Evolutionary conservation across 2,113 vertebrate species (phyloP).

Genomic region (Ranitomeya variabilis): DNA sequence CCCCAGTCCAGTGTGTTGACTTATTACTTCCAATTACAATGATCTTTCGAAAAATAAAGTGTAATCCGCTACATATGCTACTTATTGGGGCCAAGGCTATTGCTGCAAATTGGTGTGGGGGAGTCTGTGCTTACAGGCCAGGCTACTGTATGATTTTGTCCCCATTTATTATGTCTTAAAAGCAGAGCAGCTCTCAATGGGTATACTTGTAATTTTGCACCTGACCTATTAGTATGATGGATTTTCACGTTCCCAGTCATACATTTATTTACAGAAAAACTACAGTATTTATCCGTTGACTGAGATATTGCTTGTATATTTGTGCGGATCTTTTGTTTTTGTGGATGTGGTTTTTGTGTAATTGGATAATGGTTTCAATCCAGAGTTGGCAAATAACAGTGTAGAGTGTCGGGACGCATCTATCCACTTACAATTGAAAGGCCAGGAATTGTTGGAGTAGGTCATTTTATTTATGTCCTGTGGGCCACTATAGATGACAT

Average conservation of each 20-base stretch:
- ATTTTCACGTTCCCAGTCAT: slow-evolving; percentile 29
- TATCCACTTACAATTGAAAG: too few species aligned
- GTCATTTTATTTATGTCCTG: too few species aligned
- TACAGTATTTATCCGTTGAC: not conserved
- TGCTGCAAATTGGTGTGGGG: slow-evolving; percentile 42
- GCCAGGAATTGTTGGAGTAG: too few species aligned
- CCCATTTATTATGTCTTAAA: slow-evolving; percentile 35
- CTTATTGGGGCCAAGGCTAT: slow-evolving; percentile 34
- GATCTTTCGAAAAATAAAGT: slow-evolving; percentile 16
- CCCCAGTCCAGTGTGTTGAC: not conserved
- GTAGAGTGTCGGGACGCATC: too few species aligned
- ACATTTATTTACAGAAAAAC: too few species aligned
- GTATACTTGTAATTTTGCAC: slow-evolving; percentile 26
- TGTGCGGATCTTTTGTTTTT: too few species aligned
- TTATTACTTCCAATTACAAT: slow-evolving; percentile 36
- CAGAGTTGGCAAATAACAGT: too few species aligned
- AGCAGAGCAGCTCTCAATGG: slow-evolving; percentile 7
- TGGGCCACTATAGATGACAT: too few species aligned
- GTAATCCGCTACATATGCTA: slow-evolving; percentile 32
- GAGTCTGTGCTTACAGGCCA: slow-evolving; percentile 13
- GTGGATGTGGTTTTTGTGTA: too few species aligned
- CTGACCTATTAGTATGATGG: slow-evolving; percentile 45
- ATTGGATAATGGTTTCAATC: too few species aligned
- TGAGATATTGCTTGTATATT: not conserved
- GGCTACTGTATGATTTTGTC: slow-evolving; percentile 32